Conservation (phyloP, 2,888 invertebrate species). For the Lepas anatifera region DNA sequence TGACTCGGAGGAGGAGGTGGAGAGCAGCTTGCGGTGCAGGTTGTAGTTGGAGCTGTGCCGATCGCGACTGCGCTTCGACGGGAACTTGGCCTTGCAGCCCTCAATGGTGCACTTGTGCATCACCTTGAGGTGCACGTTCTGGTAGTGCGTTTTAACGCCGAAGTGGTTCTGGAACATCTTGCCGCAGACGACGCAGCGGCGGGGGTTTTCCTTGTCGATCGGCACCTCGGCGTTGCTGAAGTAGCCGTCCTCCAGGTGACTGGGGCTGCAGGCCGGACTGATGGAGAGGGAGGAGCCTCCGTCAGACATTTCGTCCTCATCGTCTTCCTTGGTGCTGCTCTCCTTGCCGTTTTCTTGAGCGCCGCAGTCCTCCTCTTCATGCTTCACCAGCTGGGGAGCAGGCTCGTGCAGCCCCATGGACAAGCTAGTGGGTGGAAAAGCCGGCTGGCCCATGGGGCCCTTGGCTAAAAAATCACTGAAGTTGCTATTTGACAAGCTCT, state of each 20-base stretch:
- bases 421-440: slow-evolving; percentile 22
- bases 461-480: slow-evolving; percentile 42
- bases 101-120: slow-evolving; percentile 92
- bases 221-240: slow-evolving; percentile 52
- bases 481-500: slow-evolving; percentile 65
- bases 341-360: slow-evolving; percentile 4
- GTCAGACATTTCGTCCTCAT: slow-evolving; percentile 11
- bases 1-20: slow-evolving; percentile 45
- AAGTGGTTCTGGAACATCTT: slow-evolving; percentile 89
- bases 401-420: slow-evolving; percentile 26
- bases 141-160: slow-evolving; percentile 86
- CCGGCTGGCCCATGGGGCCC: slow-evolving; percentile 22
- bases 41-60: slow-evolving; percentile 83
- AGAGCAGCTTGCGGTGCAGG: slow-evolving; percentile 76
- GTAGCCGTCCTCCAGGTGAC: slow-evolving; percentile 22
- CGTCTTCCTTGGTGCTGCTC: slow-evolving; percentile 34
- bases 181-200: slow-evolving; percentile 80
- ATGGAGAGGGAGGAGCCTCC: neutral
- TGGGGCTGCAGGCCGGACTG: neutral
- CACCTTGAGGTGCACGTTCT: slow-evolving; percentile 85
- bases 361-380: slow-evolving; percentile 22
- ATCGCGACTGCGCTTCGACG: slow-evolving; percentile 82
- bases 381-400: slow-evolving; percentile 18
- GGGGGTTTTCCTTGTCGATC: slow-evolving; percentile 79
- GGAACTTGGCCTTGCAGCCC: slow-evolving; percentile 88